phyloP scores from a whole-genome alignment of 2,888 invertebrate genomes.

The Drosophila anceps region DNA sequence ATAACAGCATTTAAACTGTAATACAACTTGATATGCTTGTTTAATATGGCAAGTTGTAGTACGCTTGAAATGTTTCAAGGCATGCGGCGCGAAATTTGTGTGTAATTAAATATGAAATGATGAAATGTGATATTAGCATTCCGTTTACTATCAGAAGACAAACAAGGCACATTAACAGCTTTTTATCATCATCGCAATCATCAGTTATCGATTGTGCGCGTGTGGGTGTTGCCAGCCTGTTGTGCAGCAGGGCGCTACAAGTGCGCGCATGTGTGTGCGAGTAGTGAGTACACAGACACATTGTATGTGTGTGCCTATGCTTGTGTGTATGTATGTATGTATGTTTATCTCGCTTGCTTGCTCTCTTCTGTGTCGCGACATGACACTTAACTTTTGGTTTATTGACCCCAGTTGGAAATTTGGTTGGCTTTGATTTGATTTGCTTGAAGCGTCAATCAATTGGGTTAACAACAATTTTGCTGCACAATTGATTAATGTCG shows the following conservation, averaged over 20 bases:
- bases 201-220: conserved; percentile 43
- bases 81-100: conserved; percentile 22
- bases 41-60: conserved; percentile 2
- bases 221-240: conserved; percentile 24
- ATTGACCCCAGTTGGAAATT: conserved; percentile 57
- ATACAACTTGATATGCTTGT: conserved; percentile 27
- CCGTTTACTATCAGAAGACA: conserved; percentile 13
- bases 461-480: conserved; percentile 58
- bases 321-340: conserved; percentile 22
- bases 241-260: conserved; percentile 16
- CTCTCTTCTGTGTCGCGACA: conserved; percentile 26
- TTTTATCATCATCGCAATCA: conserved; percentile 47
- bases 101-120: conserved; percentile 44
- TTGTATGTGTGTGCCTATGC: no score
- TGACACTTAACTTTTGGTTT: conserved; percentile 59
- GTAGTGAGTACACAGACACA: not conserved
- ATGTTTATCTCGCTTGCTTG: not conserved
- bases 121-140: conserved; percentile 30
- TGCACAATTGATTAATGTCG: conserved; percentile 70
- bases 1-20: conserved; percentile 21
- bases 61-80: conserved; percentile 38
- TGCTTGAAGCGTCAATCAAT: conserved; percentile 61
- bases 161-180: conserved; percentile 18
- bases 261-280: not conserved
- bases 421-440: conserved; percentile 45